Evolutionary conservation across 2,797 vertebrate species (phyloP).

Genomic region (Spondyliosoma cantharus): DNA sequence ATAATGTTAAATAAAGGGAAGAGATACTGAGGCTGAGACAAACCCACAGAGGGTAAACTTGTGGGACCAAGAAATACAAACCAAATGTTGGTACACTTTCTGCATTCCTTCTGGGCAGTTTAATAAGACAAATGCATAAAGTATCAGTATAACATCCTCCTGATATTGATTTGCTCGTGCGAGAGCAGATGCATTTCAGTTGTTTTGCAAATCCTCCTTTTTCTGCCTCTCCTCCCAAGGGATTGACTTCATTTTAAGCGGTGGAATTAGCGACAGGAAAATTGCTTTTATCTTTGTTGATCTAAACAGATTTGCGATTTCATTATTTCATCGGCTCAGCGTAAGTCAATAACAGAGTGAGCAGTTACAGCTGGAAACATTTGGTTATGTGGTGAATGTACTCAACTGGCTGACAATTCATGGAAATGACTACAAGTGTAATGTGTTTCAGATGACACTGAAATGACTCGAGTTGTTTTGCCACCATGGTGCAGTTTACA

Average conservation of each 20-base stretch:
- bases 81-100: slow-evolving; percentile 53
- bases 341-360: slow-evolving; percentile 1
- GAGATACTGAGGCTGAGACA: slow-evolving; percentile 33
- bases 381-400: not conserved
- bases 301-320: slow-evolving; percentile 18
- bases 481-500: slow-evolving; percentile 1
- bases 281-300: slow-evolving; percentile 21
- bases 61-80: slow-evolving; percentile 47
- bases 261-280: slow-evolving; percentile 2
- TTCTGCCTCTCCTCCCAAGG: not conserved
- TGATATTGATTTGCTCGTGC: slow-evolving; percentile 50
- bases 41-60: slow-evolving; percentile 39
- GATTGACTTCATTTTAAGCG: slow-evolving; percentile 21
- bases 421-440: slow-evolving; percentile 15
- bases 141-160: slow-evolving; percentile 41
- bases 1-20: slow-evolving; percentile 8
- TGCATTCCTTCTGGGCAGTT: slow-evolving; percentile 50
- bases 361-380: not conserved
- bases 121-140: slow-evolving; percentile 49
- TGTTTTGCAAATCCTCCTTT: slow-evolving; percentile 12
- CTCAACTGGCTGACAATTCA: not conserved
- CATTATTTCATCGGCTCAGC: not conserved
- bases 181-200: slow-evolving; percentile 37
- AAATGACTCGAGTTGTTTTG: slow-evolving; percentile 4
- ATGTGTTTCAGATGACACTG: slow-evolving; percentile 26